phyloP scores from a whole-genome alignment of 2,797 vertebrate species.

The Hephaestus fuliginosus region DNA sequence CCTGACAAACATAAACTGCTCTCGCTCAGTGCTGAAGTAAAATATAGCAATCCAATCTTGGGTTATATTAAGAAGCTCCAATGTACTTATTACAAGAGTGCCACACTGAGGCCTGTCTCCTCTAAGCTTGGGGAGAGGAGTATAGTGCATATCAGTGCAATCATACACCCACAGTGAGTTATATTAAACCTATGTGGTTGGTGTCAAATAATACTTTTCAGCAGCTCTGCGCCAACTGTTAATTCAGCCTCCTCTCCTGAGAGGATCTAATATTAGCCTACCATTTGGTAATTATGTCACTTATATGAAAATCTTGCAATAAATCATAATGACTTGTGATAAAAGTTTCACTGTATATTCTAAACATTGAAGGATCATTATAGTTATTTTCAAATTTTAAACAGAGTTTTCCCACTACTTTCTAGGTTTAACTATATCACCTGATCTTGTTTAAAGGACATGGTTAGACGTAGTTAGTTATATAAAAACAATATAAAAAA shows the following conservation, averaged over 20 bases:
- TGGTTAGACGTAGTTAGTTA: background rate
- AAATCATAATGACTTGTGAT: background rate
- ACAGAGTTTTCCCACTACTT: background rate
- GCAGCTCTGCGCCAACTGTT: constrained; percentile 41
- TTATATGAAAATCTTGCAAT: background rate
- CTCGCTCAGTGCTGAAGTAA: constrained; percentile 28
- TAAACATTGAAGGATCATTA: background rate
- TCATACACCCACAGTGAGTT: constrained; percentile 61
- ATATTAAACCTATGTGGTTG: constrained; percentile 59
- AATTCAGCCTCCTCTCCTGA: constrained; percentile 16
- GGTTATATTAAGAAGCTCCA: constrained; percentile 63
- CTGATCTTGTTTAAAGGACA: background rate
- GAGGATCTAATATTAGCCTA: constrained; percentile 16
- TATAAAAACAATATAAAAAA: too few relatives aligned
- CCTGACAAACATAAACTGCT: constrained; percentile 45
- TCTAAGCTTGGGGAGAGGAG: constrained; percentile 39
- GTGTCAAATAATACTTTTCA: constrained; percentile 53
- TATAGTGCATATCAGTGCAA: constrained; percentile 47
- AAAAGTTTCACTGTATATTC: constrained; percentile 3
- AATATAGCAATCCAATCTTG: constrained; percentile 48
- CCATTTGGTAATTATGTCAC: constrained; percentile 39
- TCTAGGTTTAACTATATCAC: background rate
- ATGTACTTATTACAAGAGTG: constrained; percentile 51
- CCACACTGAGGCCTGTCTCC: constrained; percentile 41
- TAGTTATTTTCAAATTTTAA: constrained; percentile 3